These are phyloP conservation scores for Digitonthophagus gazella DNA, from an alignment of 2,888 invertebrate species.

Conservation along the genomic window DNA sequence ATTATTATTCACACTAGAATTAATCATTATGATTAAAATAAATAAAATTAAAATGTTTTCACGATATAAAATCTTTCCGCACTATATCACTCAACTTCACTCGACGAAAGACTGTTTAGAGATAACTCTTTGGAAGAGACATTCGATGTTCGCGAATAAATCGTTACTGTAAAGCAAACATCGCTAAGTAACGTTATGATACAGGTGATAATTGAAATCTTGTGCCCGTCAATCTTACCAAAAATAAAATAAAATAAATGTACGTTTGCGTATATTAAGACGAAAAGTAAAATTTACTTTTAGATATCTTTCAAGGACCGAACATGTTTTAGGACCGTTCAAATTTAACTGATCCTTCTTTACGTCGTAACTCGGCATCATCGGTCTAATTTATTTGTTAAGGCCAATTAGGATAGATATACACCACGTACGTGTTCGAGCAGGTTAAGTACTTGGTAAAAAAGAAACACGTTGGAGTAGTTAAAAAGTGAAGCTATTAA, in stretches of 20 bases:
- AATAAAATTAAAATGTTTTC: too few relatives aligned
- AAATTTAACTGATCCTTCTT: neutral
- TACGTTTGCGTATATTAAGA: too few relatives aligned
- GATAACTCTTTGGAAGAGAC: neutral
- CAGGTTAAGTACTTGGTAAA: conserved; percentile 28
- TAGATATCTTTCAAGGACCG: neutral
- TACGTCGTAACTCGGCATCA: conserved; percentile 3
- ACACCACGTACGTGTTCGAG: conserved; percentile 34
- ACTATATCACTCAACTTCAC: too few relatives aligned
- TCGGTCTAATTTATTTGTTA: conserved; percentile 50
- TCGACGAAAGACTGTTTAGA: neutral
- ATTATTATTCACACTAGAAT: conserved; percentile 22
- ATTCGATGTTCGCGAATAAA: neutral
- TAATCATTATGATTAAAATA: conserved; percentile 29
- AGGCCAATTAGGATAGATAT: conserved; percentile 47
- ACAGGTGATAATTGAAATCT: neutral
- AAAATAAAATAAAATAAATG: neutral
- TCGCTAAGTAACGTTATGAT: neutral
- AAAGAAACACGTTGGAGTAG: too few relatives aligned
- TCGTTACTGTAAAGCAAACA: neutral
- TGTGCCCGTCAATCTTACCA: neutral
- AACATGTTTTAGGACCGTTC: neutral
- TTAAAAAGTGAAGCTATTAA: too few relatives aligned
- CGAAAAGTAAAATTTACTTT: too few relatives aligned
- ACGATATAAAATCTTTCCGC: too few relatives aligned